Conservation (phyloP, 2,888 invertebrate genomes). For the Polydrusus pterygomalis region DNA sequence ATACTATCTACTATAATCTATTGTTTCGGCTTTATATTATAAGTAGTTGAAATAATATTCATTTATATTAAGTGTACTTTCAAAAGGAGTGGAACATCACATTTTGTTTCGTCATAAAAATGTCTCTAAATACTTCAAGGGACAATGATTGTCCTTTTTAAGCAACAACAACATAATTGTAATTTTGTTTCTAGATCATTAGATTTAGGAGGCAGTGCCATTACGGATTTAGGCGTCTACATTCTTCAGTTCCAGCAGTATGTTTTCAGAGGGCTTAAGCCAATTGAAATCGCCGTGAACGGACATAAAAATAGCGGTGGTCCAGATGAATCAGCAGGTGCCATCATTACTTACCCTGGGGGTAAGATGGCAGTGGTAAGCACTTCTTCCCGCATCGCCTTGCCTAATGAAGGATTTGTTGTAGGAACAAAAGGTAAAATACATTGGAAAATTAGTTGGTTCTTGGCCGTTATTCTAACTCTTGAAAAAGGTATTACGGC, state of each 20-base stretch:
- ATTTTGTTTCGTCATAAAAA: too few species aligned
- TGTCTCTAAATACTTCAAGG: too few species aligned
- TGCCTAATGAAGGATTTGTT: conserved; percentile 79
- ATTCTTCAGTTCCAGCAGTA: conserved; percentile 83
- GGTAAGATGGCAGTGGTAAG: conserved; percentile 79
- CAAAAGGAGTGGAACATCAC: too few species aligned
- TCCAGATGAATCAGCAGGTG: conserved; percentile 81
- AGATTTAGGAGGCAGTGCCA: conserved; percentile 83
- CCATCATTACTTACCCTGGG: conserved; percentile 79
- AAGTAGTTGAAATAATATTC: too few species aligned
- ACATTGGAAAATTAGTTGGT: neutral
- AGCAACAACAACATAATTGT: too few species aligned
- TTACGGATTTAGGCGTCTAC: conserved; percentile 87
- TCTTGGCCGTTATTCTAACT: too few species aligned
- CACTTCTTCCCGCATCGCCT: conserved; percentile 75
- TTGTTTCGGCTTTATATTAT: too few species aligned
- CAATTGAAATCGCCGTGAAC: conserved; percentile 78
- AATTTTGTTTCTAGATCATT: conserved; percentile 59
- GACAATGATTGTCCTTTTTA: too few species aligned
- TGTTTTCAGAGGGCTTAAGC: conserved; percentile 80
- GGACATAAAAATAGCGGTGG: conserved; percentile 83
- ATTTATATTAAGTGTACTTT: too few species aligned
- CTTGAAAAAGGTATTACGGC: too few species aligned
- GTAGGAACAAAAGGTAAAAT: conserved; percentile 76
- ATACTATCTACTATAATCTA: too few species aligned